These are phyloP conservation scores for Phrynocephalus guinanensis DNA, from an alignment of 2,797 vertebrate species.

Conservation along the genomic window DNA sequence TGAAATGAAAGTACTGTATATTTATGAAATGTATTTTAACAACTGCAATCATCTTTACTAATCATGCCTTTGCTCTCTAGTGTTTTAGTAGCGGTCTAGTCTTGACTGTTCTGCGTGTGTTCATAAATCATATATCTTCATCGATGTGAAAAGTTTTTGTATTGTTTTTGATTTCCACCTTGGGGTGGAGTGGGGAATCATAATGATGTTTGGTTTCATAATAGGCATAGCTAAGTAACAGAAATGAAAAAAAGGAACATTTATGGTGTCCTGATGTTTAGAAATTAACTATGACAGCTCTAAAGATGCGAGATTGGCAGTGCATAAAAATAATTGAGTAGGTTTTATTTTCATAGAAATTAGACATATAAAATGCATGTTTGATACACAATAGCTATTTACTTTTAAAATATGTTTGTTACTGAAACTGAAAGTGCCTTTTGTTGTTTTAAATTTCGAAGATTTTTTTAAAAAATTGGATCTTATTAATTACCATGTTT, in stretches of 20 bases:
- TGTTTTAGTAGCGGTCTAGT: constrained; percentile 60
- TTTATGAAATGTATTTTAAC: constrained; percentile 15
- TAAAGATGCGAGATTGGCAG: constrained; percentile 43
- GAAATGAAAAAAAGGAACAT: constrained; percentile 65
- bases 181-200: constrained; percentile 42
- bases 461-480: neutral
- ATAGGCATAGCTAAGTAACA: constrained; percentile 65
- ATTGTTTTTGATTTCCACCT: constrained; percentile 24
- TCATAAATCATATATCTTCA: constrained; percentile 51
- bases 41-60: constrained; percentile 40
- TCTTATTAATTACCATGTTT: neutral
- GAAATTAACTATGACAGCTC: constrained; percentile 56
- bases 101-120: constrained; percentile 45
- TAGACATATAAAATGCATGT: constrained; percentile 11
- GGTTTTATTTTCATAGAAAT: constrained; percentile 32
- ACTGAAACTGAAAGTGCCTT: neutral
- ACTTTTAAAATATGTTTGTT: constrained; percentile 19
- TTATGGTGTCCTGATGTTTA: constrained; percentile 54
- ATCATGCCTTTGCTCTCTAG: constrained; percentile 39
- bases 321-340: constrained; percentile 42
- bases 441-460: neutral
- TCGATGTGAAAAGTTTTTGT: no score
- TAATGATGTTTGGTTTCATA: constrained; percentile 56
- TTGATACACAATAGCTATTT: constrained; percentile 1
- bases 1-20: neutral